Conservation (phyloP, 2,797 vertebrate species). For the Helostoma temminkii region DNA sequence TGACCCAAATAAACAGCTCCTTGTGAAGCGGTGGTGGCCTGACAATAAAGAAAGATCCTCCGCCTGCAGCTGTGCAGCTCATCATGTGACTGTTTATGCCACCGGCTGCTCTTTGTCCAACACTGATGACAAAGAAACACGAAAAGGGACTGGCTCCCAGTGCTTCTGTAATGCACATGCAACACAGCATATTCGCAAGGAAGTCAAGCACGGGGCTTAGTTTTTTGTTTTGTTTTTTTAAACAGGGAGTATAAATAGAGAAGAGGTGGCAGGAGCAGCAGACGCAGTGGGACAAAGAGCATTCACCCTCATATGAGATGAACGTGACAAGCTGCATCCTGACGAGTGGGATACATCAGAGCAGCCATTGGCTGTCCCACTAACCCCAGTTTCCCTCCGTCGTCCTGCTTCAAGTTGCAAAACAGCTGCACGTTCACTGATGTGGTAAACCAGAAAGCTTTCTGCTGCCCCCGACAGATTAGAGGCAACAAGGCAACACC, state of each 20-base stretch:
- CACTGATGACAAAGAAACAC: constrained; percentile 15
- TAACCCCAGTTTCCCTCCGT: background rate
- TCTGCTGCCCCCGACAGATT: background rate
- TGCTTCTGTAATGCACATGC: constrained; percentile 34
- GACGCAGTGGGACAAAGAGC: too few species aligned
- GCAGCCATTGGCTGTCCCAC: too few species aligned
- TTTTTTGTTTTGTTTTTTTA: background rate
- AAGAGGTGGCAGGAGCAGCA: constrained; percentile 4
- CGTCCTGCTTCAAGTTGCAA: constrained; percentile 5
- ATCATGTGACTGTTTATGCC: constrained; percentile 63
- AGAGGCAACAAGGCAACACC: too few species aligned
- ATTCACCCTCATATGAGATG: too few species aligned
- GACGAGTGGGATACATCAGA: constrained; percentile 23
- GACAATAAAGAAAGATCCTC: constrained; percentile 50
- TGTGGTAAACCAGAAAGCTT: background rate
- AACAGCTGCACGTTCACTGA: constrained; percentile 34
- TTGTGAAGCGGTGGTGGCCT: constrained; percentile 15
- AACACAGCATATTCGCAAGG: constrained; percentile 48
- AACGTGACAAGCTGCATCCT: constrained; percentile 20
- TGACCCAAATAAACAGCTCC: constrained; percentile 77
- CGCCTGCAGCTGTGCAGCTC: constrained; percentile 40
- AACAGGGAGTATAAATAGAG: constrained; percentile 28
- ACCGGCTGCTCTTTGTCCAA: constrained; percentile 63
- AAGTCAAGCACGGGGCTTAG: constrained; percentile 26
- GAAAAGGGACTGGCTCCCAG: constrained; percentile 34